phyloP scores from a whole-genome alignment of 2,888 invertebrate genomes.

The Glaucopsyche alexis region DNA sequence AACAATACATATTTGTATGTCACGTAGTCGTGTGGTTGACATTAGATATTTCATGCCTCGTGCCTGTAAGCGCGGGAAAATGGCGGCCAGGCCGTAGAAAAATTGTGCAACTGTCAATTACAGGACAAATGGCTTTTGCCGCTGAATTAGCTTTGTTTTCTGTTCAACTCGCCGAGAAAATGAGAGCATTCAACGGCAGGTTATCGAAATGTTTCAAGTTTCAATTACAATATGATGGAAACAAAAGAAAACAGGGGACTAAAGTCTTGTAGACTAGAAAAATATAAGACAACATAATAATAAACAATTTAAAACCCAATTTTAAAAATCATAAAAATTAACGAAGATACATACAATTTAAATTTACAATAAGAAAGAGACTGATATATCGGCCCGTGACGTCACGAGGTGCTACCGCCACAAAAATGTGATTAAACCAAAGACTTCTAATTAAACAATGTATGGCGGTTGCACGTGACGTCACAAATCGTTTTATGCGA shows the following conservation, averaged over 20 bases:
- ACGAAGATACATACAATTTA: too few relatives aligned
- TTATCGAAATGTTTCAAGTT: neutral
- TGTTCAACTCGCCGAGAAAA: constrained; percentile 2
- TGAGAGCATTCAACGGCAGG: neutral
- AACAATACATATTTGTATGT: constrained; percentile 16
- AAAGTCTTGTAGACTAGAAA: too few relatives aligned
- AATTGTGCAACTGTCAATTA: constrained; percentile 61
- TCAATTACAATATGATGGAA: neutral
- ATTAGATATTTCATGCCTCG: constrained; percentile 49
- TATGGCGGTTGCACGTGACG: too few relatives aligned
- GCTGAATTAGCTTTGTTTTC: constrained; percentile 15
- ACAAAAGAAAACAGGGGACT: neutral
- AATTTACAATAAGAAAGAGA: too few relatives aligned
- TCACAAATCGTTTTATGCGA: too few relatives aligned
- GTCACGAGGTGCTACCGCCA: too few relatives aligned
- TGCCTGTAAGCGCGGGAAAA: constrained; percentile 43
- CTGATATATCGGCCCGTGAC: too few relatives aligned
- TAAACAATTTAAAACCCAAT: too few relatives aligned
- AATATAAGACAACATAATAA: too few relatives aligned
- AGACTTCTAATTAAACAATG: too few relatives aligned
- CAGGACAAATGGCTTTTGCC: constrained; percentile 40
- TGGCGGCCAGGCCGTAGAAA: constrained; percentile 51
- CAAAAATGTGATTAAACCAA: too few relatives aligned
- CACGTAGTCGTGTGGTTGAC: constrained; percentile 30
- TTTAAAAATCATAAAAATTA: too few relatives aligned